phyloP scores from a whole-genome alignment of 1,140 invertebrate genomes.

The Atta texana region DNA sequence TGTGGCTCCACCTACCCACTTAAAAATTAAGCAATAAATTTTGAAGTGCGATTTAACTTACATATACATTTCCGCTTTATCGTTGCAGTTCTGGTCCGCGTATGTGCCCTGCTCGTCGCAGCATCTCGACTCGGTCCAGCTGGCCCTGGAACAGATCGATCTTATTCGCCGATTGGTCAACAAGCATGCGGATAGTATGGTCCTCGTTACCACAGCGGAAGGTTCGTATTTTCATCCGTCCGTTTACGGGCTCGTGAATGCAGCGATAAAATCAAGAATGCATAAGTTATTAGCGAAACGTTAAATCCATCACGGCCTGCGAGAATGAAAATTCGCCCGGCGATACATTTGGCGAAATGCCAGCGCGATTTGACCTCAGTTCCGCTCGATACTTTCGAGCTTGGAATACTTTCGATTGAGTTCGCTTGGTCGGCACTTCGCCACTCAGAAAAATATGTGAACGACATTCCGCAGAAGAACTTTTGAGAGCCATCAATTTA shows the following conservation, averaged over 20 bases:
- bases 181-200: slow-evolving; percentile 90
- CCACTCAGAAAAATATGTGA: slow-evolving; percentile 26
- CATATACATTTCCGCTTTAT: not conserved
- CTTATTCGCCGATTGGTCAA: slow-evolving; percentile 94
- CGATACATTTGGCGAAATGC: slow-evolving; percentile 43
- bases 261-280: not conserved
- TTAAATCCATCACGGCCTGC: slow-evolving; percentile 18
- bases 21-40: not conserved
- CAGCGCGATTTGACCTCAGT: slow-evolving; percentile 47
- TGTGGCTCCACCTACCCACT: no score
- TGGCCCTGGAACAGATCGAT: slow-evolving; percentile 95
- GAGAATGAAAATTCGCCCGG: slow-evolving; percentile 59
- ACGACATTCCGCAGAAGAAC: not conserved
- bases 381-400: not conserved
- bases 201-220: slow-evolving; percentile 90
- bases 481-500: slow-evolving; percentile 40
- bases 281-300: not conserved
- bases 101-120: slow-evolving; percentile 94
- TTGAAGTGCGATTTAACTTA: slow-evolving; percentile 12
- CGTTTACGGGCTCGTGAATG: not conserved
- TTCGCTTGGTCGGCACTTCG: slow-evolving; percentile 14
- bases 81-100: slow-evolving; percentile 91
- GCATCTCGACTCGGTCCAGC: slow-evolving; percentile 93
- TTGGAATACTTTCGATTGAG: slow-evolving; percentile 44
- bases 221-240: slow-evolving; percentile 80